phyloP scores from a whole-genome alignment of 2,888 invertebrate species.

The Mylabris sibirica region DNA sequence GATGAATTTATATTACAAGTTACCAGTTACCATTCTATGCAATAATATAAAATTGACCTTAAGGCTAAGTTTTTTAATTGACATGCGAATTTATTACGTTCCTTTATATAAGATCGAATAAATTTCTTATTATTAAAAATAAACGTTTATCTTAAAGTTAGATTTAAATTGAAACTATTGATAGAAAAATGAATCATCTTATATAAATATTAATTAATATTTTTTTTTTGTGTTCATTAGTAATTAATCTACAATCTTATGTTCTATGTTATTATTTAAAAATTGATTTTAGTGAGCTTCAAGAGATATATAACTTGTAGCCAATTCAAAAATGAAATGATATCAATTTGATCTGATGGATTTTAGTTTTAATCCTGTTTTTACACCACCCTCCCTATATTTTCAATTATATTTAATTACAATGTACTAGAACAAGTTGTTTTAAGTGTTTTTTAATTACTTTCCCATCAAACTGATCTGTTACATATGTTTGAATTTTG shows the following conservation, averaged over 20 bases:
- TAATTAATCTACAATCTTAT: background rate
- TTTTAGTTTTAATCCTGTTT: background rate
- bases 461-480: background rate
- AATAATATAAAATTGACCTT: constrained; percentile 3
- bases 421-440: background rate
- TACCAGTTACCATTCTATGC: background rate
- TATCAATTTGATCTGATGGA: background rate
- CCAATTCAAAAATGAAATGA: too few relatives aligned
- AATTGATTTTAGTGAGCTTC: too few relatives aligned
- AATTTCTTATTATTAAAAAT: constrained; percentile 5
- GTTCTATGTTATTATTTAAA: too few relatives aligned
- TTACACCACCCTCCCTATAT: too few relatives aligned
- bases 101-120: background rate
- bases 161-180: background rate
- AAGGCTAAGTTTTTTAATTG: constrained; percentile 6
- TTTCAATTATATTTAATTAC: background rate
- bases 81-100: constrained; percentile 14
- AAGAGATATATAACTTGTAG: too few relatives aligned
- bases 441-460: constrained; percentile 1
- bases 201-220: constrained; percentile 3
- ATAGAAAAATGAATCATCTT: background rate
- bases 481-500: background rate
- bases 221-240: background rate
- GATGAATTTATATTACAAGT: background rate
- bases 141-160: background rate